These are phyloP conservation scores for Drosophila paramelanica DNA, from an alignment of 2,888 invertebrate genomes.

Conservation along the genomic window DNA sequence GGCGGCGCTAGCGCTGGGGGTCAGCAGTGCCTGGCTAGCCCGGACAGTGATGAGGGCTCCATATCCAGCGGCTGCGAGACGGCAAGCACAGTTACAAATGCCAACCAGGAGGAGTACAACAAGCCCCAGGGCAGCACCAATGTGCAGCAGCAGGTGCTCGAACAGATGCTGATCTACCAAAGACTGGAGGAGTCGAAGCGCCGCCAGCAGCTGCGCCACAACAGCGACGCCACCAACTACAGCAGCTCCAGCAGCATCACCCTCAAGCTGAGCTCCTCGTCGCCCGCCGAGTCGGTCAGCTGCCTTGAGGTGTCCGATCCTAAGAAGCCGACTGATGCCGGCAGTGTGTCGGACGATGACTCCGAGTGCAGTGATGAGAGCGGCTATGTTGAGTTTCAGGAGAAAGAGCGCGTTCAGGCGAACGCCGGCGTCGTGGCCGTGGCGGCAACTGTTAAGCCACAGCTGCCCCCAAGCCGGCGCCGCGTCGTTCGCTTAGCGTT, in stretches of 20 bases:
- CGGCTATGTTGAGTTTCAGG: constrained; percentile 93
- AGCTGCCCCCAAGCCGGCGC: constrained; percentile 79
- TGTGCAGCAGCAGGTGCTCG: constrained; percentile 67
- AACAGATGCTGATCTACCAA: constrained; percentile 72
- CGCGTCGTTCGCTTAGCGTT: constrained; percentile 66
- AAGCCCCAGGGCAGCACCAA: constrained; percentile 42
- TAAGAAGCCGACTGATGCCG: constrained; percentile 31
- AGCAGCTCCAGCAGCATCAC: constrained; percentile 83
- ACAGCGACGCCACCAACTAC: constrained; percentile 80
- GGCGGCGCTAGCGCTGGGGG: constrained; percentile 24
- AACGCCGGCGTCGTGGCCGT: constrained; percentile 19
- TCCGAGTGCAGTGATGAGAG: constrained; percentile 96
- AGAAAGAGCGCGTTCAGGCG: constrained; percentile 76
- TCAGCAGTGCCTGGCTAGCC: constrained; percentile 66
- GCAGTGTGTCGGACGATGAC: constrained; percentile 84
- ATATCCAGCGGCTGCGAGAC: constrained; percentile 93
- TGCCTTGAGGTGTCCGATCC: constrained; percentile 41
- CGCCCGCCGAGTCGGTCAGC: constrained; percentile 66
- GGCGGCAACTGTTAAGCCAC: constrained; percentile 40
- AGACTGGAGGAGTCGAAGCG: constrained; percentile 70
- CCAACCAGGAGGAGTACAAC: constrained; percentile 85
- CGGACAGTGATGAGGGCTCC: constrained; percentile 90
- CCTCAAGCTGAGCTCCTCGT: constrained; percentile 71
- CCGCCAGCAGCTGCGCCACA: constrained; percentile 70
- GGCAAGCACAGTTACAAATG: constrained; percentile 89